phyloP scores from a whole-genome alignment of 2,888 invertebrate genomes.

The Gastrophysa polygoni region DNA sequence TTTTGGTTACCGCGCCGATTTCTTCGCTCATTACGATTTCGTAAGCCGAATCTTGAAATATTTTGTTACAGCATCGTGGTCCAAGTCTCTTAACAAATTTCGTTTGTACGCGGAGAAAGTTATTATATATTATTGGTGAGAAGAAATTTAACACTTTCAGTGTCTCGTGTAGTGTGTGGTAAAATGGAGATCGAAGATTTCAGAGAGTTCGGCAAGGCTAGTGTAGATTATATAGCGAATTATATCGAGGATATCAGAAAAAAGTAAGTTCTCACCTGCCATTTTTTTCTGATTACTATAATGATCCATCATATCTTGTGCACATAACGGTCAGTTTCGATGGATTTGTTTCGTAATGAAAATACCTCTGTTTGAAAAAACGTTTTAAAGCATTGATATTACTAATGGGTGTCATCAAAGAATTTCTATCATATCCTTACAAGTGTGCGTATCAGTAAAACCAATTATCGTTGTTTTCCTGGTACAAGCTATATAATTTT shows the following conservation, averaged over 20 bases:
- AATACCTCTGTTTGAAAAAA: too few relatives aligned
- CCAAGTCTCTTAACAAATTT: constrained; percentile 4
- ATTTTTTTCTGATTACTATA: too few relatives aligned
- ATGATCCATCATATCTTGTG: too few relatives aligned
- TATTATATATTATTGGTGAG: constrained; percentile 27
- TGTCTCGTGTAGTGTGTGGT: constrained; percentile 21
- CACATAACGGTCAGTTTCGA: too few relatives aligned
- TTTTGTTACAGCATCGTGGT: not conserved
- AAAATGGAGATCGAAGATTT: constrained; percentile 80
- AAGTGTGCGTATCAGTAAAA: too few relatives aligned
- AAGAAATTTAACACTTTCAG: constrained; percentile 23
- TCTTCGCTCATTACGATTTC: not conserved
- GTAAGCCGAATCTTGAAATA: not conserved
- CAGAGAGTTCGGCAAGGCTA: constrained; percentile 81
- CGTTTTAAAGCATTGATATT: too few relatives aligned
- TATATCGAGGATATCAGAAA: constrained; percentile 85
- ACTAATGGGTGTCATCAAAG: too few relatives aligned
- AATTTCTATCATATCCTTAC: too few relatives aligned
- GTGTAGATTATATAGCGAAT: constrained; percentile 89
- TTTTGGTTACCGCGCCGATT: too few relatives aligned
- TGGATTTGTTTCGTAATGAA: too few relatives aligned
- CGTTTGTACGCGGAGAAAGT: constrained; percentile 23
- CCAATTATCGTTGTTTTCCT: too few relatives aligned
- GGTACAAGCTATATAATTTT: too few relatives aligned
- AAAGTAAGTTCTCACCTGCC: constrained; percentile 67